These are phyloP conservation scores for Salvelinus sp. DNA, from an alignment of 2,113 vertebrate species.

Conservation along the genomic window DNA sequence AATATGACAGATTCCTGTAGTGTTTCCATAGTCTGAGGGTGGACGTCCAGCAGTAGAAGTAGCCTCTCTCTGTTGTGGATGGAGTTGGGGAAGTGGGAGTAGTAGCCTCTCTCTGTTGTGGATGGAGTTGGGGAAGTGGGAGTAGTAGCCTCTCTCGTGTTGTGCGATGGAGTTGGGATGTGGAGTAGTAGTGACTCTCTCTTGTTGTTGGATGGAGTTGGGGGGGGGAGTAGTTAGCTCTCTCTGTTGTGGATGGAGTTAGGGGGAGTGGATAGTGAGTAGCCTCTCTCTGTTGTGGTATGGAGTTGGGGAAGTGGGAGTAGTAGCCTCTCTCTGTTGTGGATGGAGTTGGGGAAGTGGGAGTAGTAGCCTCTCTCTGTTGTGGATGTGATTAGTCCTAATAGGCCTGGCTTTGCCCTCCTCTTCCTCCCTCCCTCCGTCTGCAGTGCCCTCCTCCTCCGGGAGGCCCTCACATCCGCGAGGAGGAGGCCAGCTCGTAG, in stretches of 20 bases:
- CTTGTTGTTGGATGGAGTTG: conserved; percentile 15
- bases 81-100: background rate
- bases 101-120: conserved; percentile 10
- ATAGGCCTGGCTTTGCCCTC: conserved; percentile 31
- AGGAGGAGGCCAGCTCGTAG: conserved; percentile 89
- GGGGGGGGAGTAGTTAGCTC: too few species aligned
- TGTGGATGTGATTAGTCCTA: conserved; percentile 38
- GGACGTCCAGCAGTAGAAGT: background rate
- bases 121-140: conserved; percentile 3
- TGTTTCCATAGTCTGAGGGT: conserved; percentile 28
- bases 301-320: background rate
- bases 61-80: conserved; percentile 1
- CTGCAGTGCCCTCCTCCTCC: background rate
- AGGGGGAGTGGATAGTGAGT: background rate
- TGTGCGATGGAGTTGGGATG: conserved; percentile 9
- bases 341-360: background rate
- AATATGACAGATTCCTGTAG: conserved; percentile 6
- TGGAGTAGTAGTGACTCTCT: background rate
- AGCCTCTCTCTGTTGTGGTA: conserved; percentile 3
- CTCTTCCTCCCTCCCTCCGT: conserved; percentile 1
- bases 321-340: conserved; percentile 11
- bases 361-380: conserved; percentile 12
- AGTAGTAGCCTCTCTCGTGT: background rate
- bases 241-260: background rate
- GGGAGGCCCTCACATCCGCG: conserved; percentile 78